phyloP scores from a whole-genome alignment of 1,140 invertebrate species.

The Rhynchophorus ferrugineus region DNA sequence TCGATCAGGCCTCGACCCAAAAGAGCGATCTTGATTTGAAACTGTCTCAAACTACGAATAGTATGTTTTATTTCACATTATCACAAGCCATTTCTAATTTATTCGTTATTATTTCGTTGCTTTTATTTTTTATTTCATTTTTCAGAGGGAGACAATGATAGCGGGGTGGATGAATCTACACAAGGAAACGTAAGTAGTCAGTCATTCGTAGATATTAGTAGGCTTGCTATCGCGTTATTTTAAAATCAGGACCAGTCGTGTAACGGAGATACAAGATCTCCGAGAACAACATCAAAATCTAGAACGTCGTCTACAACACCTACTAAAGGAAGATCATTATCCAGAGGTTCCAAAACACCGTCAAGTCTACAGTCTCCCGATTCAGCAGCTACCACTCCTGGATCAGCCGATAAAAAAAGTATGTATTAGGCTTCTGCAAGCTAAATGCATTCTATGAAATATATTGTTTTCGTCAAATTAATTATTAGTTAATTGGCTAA shows the following conservation, averaged over 20 bases:
- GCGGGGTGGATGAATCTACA: slow-evolving; percentile 66
- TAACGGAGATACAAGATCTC: slow-evolving; percentile 55
- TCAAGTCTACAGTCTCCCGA: slow-evolving; percentile 55
- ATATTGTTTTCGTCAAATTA: no score
- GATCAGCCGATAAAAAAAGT: slow-evolving; percentile 66
- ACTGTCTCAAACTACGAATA: neutral
- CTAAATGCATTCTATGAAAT: no score
- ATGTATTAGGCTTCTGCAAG: no score
- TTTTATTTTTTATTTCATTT: slow-evolving; percentile 40
- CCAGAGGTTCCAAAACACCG: slow-evolving; percentile 51
- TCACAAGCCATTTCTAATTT: neutral
- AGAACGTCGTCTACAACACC: slow-evolving; percentile 48
- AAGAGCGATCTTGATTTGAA: neutral
- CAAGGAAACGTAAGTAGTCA: slow-evolving; percentile 61
- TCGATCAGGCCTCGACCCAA: neutral
- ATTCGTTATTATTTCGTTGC: neutral
- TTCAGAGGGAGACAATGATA: slow-evolving; percentile 72
- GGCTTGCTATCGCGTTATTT: neutral
- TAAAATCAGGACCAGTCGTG: slow-evolving; percentile 42
- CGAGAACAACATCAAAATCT: slow-evolving; percentile 48
- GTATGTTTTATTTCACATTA: neutral
- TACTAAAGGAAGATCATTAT: slow-evolving; percentile 48
- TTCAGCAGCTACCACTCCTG: slow-evolving; percentile 45
- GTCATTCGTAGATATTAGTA: neutral
- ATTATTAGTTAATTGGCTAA: no score